Evolutionary conservation across 2,888 invertebrate species (phyloP).

Genomic region (Liodrosophila aerea): DNA sequence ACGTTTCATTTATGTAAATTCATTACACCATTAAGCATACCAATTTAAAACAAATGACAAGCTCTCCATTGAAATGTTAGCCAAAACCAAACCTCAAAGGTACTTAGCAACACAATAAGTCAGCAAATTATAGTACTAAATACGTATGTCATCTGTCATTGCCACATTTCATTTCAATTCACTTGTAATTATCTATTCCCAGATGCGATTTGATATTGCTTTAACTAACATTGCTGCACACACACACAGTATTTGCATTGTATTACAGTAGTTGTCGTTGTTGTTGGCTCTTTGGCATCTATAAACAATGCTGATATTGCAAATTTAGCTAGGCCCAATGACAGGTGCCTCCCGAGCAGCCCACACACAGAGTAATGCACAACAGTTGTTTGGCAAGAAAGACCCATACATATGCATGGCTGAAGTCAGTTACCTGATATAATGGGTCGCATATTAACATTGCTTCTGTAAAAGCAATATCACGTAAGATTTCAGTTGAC

Average conservation of each 20-base stretch:
- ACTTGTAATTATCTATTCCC: constrained; percentile 12
- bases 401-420: constrained; percentile 7
- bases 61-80: neutral
- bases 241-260: no score
- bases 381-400: constrained; percentile 42
- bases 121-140: constrained; percentile 20
- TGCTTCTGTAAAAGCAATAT: constrained; percentile 45
- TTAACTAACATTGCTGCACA: neutral
- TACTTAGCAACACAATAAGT: constrained; percentile 8
- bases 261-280: neutral
- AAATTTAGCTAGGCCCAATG: constrained; percentile 9
- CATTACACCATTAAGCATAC: no score
- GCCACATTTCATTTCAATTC: constrained; percentile 19
- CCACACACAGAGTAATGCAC: constrained; percentile 51
- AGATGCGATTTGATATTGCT: constrained; percentile 2
- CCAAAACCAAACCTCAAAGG: neutral
- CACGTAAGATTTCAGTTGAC: constrained; percentile 33
- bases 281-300: constrained; percentile 2
- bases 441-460: constrained; percentile 36
- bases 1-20: neutral
- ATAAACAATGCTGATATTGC: constrained; percentile 12
- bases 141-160: constrained; percentile 40
- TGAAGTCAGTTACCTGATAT: constrained; percentile 8
- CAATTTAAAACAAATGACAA: no score
- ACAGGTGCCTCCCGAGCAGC: neutral